Base-by-base conservation (phyloP, 1,140 invertebrate species). In the Amphibalanus amphitrite region DNA sequence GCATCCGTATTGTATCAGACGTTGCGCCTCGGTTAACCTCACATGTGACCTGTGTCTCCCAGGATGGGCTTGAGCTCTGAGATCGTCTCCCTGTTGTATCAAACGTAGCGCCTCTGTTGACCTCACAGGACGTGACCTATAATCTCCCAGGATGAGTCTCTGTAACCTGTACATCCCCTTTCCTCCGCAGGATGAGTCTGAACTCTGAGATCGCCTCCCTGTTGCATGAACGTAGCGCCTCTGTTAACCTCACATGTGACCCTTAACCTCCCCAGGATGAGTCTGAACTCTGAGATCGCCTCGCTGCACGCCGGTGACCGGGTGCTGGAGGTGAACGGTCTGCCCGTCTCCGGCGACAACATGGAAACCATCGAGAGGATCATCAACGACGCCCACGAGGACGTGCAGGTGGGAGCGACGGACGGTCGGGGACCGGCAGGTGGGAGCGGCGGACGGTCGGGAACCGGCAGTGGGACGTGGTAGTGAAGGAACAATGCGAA, bases 281-380 rank as follows among this genome's bases (percentile, higher is more conserved):
- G 93, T 77, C 85, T 89, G 70, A 89, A 88, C 75, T 86, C 87
- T 76, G 89, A 90, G 75, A 81, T 92, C 28, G 88, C 92, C 83
- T 88, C 90, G 23, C 82, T 93, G 59, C 91, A 92, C 79, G 89
- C 95, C 75, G 93, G 93, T 28, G 93, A 96, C 80, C 84, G 87
- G 78, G 93, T 96, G 72, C 81, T 95, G 69, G 93, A 96, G 84
- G 90, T 96, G 25, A 95, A 95, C 83, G 93, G 93, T 0, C 86
- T 89, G 0, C 89, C 91, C 3, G 88, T 94, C 0, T 88, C 87
- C 78, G 89, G 91, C 78, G 86, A 88, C 71, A 85, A 88, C 0
- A 83, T 90, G 67, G 86, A 89, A 74, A 88, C 86, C 72, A 87
- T 92, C 69, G 89, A 93, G 79, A 86, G 89, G 79, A 80, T 89